Percentiles rank a stretch among this genome's conserved stretches.
Conservation (phyloP, 2,797 vertebrate species). For the Danio jaintianensis region DNA sequence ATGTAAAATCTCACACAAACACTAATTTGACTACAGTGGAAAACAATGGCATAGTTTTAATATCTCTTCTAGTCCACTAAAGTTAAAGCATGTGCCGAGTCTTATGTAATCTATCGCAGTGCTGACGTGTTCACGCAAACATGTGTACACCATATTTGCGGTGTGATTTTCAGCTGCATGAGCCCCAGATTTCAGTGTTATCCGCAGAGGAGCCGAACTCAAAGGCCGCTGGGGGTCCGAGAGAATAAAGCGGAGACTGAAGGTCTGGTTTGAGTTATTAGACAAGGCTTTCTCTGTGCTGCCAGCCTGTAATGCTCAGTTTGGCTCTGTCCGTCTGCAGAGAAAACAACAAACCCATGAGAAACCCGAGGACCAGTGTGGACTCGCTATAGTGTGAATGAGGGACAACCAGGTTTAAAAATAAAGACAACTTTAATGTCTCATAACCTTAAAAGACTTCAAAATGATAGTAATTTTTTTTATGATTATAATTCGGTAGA, state of each 20-base stretch:
- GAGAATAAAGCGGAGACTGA: conserved; percentile 40
- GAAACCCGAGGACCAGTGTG: neutral
- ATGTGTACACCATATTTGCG: conserved; percentile 21
- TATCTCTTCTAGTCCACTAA: neutral
- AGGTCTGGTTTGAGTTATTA: conserved; percentile 67
- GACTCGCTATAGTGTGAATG: no score
- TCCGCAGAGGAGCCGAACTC: conserved; percentile 30
- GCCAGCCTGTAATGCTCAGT: conserved; percentile 58
- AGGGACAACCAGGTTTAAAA: no score
- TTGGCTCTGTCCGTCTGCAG: conserved; percentile 53
- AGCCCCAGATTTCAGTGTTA: conserved; percentile 22
- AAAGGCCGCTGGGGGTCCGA: conserved; percentile 47
- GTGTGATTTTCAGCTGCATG: neutral
- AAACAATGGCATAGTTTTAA: neutral
- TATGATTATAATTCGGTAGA: no score
- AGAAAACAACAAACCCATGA: conserved; percentile 45
- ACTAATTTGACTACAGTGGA: neutral
- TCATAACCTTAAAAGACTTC: no score
- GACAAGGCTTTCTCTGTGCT: conserved; percentile 67
- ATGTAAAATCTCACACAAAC: no score
- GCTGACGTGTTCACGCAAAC: conserved; percentile 13
- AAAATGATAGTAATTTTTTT: no score
- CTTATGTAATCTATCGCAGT: neutral
- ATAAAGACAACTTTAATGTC: no score
- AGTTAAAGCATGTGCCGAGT: neutral